These are phyloP conservation scores for Danaus plexippus DNA, from an alignment of 1,140 invertebrate genomes.

Conservation along the genomic window DNA sequence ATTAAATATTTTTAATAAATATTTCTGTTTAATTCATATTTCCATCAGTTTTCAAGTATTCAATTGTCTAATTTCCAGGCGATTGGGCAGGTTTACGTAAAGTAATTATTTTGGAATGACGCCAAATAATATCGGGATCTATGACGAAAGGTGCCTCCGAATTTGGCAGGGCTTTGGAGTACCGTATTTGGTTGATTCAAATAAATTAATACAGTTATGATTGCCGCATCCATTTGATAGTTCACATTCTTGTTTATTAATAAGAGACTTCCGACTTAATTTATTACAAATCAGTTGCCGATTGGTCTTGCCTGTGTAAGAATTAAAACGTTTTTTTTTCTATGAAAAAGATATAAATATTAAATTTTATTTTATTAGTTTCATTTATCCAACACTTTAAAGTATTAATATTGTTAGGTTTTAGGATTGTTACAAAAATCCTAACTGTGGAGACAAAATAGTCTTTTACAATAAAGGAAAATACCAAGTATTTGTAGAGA, in stretches of 20 bases:
- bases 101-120: conserved; percentile 57
- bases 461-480: too few species aligned
- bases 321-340: not conserved
- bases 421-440: too few species aligned
- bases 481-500: too few species aligned
- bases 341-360: not conserved
- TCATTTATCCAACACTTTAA: not conserved
- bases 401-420: not conserved
- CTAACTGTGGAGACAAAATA: too few species aligned
- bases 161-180: conserved; percentile 20
- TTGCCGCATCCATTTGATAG: conserved; percentile 11
- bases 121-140: conserved; percentile 52
- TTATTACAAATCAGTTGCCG: not conserved
- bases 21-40: too few species aligned
- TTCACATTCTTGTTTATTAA: conserved; percentile 4
- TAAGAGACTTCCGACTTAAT: conserved; percentile 6
- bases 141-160: conserved; percentile 25
- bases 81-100: conserved; percentile 42
- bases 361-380: not conserved
- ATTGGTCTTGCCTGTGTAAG: not conserved
- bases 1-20: too few species aligned
- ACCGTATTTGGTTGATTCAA: conserved; percentile 14
- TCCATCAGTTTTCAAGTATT: too few species aligned
- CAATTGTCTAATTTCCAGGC: conserved; percentile 15
- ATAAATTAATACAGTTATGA: conserved; percentile 15